These are phyloP conservation scores for Rugalucina vietnamica DNA, from an alignment of 2,888 invertebrate genomes.

Conservation along the genomic window DNA sequence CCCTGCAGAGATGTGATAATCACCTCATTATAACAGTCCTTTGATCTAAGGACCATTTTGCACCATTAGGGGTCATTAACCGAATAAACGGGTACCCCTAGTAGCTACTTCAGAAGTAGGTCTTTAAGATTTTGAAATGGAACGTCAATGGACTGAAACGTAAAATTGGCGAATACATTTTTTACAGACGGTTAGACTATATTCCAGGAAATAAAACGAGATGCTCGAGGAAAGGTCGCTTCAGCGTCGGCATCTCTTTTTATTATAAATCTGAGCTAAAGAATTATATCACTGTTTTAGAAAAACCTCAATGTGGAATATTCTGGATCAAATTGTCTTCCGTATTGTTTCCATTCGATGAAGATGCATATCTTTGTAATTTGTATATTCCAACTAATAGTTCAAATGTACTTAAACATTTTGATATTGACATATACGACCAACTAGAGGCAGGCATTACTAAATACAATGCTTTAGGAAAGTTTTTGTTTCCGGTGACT, in stretches of 20 bases:
- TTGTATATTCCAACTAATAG: slow-evolving; percentile 4
- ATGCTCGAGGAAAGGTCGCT: background rate
- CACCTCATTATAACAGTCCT: too few relatives aligned
- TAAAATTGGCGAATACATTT: background rate
- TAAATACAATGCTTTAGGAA: background rate
- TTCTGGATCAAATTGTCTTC: background rate
- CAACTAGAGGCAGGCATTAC: background rate
- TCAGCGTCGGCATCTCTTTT: background rate
- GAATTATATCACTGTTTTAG: background rate
- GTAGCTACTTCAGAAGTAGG: too few relatives aligned
- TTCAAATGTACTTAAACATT: background rate
- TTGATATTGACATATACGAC: slow-evolving; percentile 2
- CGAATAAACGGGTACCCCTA: too few relatives aligned
- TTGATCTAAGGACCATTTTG: too few relatives aligned
- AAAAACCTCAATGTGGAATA: background rate
- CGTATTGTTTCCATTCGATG: background rate
- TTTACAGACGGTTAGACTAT: background rate
- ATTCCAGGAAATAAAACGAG: background rate
- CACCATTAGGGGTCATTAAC: too few relatives aligned
- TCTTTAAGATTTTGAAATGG: too few relatives aligned
- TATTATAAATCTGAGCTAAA: background rate
- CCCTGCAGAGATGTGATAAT: too few relatives aligned
- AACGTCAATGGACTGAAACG: background rate
- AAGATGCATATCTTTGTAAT: background rate
- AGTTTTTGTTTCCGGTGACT: slow-evolving; percentile 14